Conservation (phyloP, 1,140 invertebrate genomes). For the Lasaia peninsularis region DNA sequence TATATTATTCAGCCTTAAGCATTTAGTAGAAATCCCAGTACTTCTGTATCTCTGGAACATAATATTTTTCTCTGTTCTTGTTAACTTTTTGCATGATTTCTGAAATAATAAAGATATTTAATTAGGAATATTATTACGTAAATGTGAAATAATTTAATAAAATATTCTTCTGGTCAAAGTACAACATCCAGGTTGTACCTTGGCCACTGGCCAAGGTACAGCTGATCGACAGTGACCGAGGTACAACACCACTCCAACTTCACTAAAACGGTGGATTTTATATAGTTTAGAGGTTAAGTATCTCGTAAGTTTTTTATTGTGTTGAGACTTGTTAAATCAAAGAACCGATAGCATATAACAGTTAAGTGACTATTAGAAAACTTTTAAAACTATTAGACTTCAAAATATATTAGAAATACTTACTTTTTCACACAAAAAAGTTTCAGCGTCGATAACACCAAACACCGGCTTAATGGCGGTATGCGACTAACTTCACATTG, state of each 20-base stretch:
- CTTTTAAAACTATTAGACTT: neutral
- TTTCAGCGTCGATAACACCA: neutral
- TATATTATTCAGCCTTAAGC: slow-evolving; percentile 7
- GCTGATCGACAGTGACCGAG: slow-evolving; percentile 24
- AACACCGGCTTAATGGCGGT: neutral
- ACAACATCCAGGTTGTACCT: neutral
- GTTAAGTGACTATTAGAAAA: slow-evolving; percentile 11
- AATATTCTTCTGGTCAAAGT: slow-evolving; percentile 24
- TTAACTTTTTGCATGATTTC: slow-evolving; percentile 17
- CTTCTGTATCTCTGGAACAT: slow-evolving; percentile 25
- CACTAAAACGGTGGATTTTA: slow-evolving; percentile 24
- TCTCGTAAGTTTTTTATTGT: slow-evolving; percentile 20
- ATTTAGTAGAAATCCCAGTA: slow-evolving; percentile 22
- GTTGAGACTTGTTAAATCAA: slow-evolving; percentile 22
- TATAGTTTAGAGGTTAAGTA: slow-evolving; percentile 17
- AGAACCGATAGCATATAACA: slow-evolving; percentile 26
- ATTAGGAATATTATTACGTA: slow-evolving; percentile 23
- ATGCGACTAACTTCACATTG: neutral
- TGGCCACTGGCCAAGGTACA: slow-evolving; percentile 15
- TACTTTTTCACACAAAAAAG: neutral
- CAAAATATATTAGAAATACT: neutral
- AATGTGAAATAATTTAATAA: slow-evolving; percentile 26
- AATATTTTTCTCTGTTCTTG: slow-evolving; percentile 24
- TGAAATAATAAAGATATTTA: neutral
- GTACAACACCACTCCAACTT: slow-evolving; percentile 28